Conservation (phyloP, 1,140 invertebrate genomes). For the Atta texana region DNA sequence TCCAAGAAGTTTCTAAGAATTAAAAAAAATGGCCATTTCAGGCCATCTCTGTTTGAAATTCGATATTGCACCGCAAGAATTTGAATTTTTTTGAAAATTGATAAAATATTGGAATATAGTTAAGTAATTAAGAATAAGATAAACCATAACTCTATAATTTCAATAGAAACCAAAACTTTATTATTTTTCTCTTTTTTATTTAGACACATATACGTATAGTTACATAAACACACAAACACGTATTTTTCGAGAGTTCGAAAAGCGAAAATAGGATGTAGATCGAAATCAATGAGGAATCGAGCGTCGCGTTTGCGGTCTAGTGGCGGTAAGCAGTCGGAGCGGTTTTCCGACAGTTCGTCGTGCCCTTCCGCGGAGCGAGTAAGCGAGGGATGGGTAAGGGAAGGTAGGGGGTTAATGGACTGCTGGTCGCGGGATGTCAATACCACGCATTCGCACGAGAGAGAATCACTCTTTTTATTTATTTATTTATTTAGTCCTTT, state of each 20-base stretch:
- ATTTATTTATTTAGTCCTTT: conserved; percentile 58
- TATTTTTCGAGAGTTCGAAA: conserved; percentile 4
- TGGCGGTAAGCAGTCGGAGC: conserved; percentile 65
- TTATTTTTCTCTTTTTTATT: neutral
- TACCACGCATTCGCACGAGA: conserved; percentile 72
- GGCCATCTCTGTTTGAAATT: neutral
- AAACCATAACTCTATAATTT: neutral
- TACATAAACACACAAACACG: neutral
- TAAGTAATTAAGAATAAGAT: neutral
- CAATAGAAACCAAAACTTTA: neutral
- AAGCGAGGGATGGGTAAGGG: neutral
- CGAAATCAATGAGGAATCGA: conserved; percentile 30
- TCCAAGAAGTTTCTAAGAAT: neutral
- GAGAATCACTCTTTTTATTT: conserved; percentile 68
- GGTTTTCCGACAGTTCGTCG: conserved; percentile 65
- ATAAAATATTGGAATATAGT: neutral
- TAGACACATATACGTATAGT: neutral
- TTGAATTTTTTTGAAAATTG: neutral
- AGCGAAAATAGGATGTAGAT: neutral
- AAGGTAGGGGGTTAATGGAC: conserved; percentile 75
- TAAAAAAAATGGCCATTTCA: neutral
- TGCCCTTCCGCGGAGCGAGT: conserved; percentile 40
- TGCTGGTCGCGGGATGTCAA: conserved; percentile 77
- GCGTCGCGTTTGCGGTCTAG: conserved; percentile 27
- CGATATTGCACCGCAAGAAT: neutral